These are phyloP conservation scores for Rhynchophorus ferrugineus DNA, from an alignment of 1,140 invertebrate species.

Conservation along the genomic window DNA sequence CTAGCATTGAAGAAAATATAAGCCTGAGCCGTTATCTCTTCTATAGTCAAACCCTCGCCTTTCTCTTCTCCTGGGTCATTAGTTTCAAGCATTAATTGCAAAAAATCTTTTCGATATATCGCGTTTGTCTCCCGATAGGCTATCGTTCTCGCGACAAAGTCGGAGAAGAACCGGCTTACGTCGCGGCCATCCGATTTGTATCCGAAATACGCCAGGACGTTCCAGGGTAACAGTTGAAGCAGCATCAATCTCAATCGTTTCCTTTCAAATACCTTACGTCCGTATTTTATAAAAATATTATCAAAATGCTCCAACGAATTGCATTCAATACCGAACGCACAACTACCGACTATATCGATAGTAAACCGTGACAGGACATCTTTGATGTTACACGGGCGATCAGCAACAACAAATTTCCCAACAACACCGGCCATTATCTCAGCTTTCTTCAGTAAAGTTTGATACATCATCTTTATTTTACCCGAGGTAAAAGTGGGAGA, in stretches of 20 bases:
- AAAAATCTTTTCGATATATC: slow-evolving; percentile 43
- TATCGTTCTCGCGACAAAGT: slow-evolving; percentile 40
- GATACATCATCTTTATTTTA: slow-evolving; percentile 44
- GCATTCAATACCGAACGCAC: slow-evolving; percentile 54
- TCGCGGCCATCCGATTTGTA: slow-evolving; percentile 3
- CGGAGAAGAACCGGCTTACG: slow-evolving; percentile 41
- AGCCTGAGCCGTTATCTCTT: slow-evolving; percentile 37
- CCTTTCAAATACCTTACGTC: slow-evolving; percentile 16
- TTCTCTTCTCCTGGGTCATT: neutral
- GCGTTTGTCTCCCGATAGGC: slow-evolving; percentile 41
- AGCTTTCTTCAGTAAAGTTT: slow-evolving; percentile 14
- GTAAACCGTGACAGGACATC: slow-evolving; percentile 53
- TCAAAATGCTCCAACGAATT: slow-evolving; percentile 47
- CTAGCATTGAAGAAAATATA: slow-evolving; percentile 47
- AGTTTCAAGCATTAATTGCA: slow-evolving; percentile 33
- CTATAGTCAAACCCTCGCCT: neutral
- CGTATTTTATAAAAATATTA: slow-evolving; percentile 44
- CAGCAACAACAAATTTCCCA: slow-evolving; percentile 9
- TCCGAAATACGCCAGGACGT: neutral
- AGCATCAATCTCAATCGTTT: neutral
- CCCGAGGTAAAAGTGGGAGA: slow-evolving; percentile 45
- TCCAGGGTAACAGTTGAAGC: neutral
- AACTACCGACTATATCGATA: slow-evolving; percentile 54
- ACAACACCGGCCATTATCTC: slow-evolving; percentile 39
- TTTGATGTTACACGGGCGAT: slow-evolving; percentile 44